Percentiles rank a stretch among this genome's conserved stretches.
These are phyloP conservation scores for Sanderia malayensis DNA, from an alignment of 30 jellyfish, hydroid and myxozoan genomes.

Conservation along the genomic window DNA sequence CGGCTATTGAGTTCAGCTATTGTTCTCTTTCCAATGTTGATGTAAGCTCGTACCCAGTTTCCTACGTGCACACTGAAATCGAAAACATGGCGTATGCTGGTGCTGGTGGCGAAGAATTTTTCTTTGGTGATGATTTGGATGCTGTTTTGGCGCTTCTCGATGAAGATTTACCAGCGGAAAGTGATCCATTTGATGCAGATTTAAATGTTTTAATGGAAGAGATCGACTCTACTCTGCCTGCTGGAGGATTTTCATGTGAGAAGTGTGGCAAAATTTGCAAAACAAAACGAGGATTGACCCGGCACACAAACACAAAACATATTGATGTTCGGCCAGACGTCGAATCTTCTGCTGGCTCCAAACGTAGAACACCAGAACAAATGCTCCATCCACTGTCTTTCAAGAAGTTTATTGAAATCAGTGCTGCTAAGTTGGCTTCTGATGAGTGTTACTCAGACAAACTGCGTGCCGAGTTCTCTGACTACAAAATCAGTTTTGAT, in stretches of 20 bases:
- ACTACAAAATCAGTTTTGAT: slow-evolving; percentile 13
- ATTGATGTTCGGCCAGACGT: slow-evolving; percentile 2
- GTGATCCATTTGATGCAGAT: slow-evolving; percentile 7
- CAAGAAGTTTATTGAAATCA: slow-evolving; percentile 12
- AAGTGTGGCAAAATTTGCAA: slow-evolving; percentile 40
- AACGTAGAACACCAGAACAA: slow-evolving; percentile 27
- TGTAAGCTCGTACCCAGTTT: neutral
- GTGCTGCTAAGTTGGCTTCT: slow-evolving; percentile 29
- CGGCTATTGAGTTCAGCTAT: neutral
- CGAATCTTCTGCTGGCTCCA: neutral
- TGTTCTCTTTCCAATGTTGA: neutral
- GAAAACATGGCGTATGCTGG: neutral
- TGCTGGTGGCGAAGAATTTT: neutral
- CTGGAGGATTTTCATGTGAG: slow-evolving; percentile 41
- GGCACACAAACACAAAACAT: slow-evolving; percentile 34
- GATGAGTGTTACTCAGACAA: slow-evolving; percentile 64
- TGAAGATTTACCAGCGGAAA: slow-evolving; percentile 22
- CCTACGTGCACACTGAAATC: slow-evolving; percentile 1
- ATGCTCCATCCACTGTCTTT: slow-evolving; percentile 49
- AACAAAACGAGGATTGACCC: slow-evolving; percentile 37
- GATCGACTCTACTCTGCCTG: slow-evolving; percentile 7
- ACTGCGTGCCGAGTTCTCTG: slow-evolving; percentile 28
- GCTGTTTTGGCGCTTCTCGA: slow-evolving; percentile 31
- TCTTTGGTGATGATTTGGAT: slow-evolving; percentile 5
- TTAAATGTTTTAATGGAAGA: slow-evolving; percentile 31